Conservation (phyloP, 2,888 invertebrate genomes). For the Lomographa bimaculata region DNA sequence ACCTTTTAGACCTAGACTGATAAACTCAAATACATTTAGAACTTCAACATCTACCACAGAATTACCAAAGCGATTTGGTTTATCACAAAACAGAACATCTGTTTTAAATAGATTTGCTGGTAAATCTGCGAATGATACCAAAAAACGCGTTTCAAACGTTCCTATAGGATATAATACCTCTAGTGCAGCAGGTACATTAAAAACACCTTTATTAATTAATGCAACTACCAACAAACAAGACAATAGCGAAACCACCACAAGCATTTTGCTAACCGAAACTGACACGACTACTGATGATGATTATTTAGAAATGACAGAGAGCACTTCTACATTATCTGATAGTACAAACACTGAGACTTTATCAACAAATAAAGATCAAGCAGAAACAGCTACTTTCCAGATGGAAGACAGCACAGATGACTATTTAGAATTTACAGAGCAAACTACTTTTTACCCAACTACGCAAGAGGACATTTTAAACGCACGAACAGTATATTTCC, state of each 20-base stretch:
- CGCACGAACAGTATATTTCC: slow-evolving; percentile 43
- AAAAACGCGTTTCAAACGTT: slow-evolving; percentile 72
- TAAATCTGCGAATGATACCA: slow-evolving; percentile 55
- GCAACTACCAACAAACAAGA: slow-evolving; percentile 39
- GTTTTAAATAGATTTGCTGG: slow-evolving; percentile 56
- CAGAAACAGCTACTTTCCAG: slow-evolving; percentile 53
- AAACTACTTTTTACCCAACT: slow-evolving; percentile 55
- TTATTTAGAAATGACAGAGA: slow-evolving; percentile 61
- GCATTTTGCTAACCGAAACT: slow-evolving; percentile 37
- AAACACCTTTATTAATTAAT: too few species aligned
- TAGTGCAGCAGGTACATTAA: slow-evolving; percentile 26
- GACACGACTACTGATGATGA: slow-evolving; percentile 65
- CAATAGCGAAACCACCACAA: slow-evolving; percentile 44
- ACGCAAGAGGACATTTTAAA: slow-evolving; percentile 49
- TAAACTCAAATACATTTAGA: slow-evolving; percentile 74
- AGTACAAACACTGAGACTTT: slow-evolving; percentile 47
- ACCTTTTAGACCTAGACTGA: slow-evolving; percentile 59
- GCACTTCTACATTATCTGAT: slow-evolving; percentile 45
- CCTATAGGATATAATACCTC: slow-evolving; percentile 63
- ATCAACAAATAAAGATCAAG: slow-evolving; percentile 50
- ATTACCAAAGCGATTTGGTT: slow-evolving; percentile 52
- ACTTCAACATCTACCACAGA: slow-evolving; percentile 71
- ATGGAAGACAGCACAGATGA: slow-evolving; percentile 70
- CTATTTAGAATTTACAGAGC: slow-evolving; percentile 63
- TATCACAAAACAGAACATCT: slow-evolving; percentile 58